These are phyloP conservation scores for Trichacis sp. DNA, from an alignment of 2,888 invertebrate species.

Conservation along the genomic window DNA sequence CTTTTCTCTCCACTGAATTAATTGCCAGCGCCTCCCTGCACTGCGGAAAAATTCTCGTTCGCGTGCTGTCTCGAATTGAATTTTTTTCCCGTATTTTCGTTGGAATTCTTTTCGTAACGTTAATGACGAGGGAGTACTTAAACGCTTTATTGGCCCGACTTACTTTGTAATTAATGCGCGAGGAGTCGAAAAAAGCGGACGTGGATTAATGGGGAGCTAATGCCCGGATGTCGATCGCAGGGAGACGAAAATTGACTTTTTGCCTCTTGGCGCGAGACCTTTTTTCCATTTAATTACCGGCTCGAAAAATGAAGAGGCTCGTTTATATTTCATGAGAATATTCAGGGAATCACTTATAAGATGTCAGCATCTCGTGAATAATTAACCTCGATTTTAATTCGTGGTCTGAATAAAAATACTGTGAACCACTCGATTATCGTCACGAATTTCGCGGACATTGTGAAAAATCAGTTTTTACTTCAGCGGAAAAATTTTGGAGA, in stretches of 20 bases:
- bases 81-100: conserved; percentile 7
- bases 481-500: too few species aligned
- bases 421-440: too few species aligned
- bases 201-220: conserved; percentile 44
- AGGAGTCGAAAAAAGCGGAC: conserved; percentile 25
- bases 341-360: conserved; percentile 33
- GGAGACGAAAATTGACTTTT: conserved; percentile 34
- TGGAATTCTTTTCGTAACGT: conserved; percentile 24
- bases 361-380: conserved; percentile 27
- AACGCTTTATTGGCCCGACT: conserved; percentile 35
- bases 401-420: too few species aligned
- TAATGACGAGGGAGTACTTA: conserved; percentile 17
- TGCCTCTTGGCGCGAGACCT: conserved; percentile 19
- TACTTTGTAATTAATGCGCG: conserved; percentile 39
- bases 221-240: conserved; percentile 37
- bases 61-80: not conserved
- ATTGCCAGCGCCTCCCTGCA: not conserved
- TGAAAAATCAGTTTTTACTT: too few species aligned
- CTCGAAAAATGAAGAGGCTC: conserved; percentile 29
- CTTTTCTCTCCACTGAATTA: not conserved
- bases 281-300: conserved; percentile 22
- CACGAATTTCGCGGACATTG: too few species aligned
- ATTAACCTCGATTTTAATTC: too few species aligned
- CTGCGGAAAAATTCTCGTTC: not conserved
- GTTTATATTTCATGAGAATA: conserved; percentile 42